Evolutionary conservation across 2,888 invertebrate genomes (phyloP).

Genomic region (Dryococelus australis): DNA sequence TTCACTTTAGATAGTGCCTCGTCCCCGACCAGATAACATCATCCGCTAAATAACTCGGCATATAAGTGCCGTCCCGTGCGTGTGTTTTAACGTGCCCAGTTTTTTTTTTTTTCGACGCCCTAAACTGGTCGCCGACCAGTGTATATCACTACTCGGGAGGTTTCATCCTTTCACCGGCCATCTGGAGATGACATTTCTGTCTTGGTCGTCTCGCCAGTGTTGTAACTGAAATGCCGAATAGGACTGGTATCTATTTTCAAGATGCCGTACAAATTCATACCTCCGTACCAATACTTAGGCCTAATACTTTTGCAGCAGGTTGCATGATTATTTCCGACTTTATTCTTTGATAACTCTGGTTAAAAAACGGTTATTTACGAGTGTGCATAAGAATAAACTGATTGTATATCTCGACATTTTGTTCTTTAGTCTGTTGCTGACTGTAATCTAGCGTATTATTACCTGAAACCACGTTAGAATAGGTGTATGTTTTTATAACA

Average conservation of each 20-base stretch:
- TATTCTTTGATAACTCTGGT: too few species aligned
- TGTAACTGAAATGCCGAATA: not conserved
- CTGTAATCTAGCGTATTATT: too few species aligned
- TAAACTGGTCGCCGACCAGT: not conserved
- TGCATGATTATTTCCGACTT: too few species aligned
- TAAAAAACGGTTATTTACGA: too few species aligned
- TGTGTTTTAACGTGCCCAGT: not conserved
- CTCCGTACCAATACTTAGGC: not conserved
- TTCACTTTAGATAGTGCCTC: not conserved
- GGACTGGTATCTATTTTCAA: not conserved
- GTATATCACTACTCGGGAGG: not conserved
- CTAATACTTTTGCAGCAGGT: too few species aligned
- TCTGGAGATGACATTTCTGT: not conserved
- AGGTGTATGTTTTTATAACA: too few species aligned
- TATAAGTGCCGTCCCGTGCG: not conserved
- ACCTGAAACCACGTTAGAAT: too few species aligned
- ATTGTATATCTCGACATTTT: too few species aligned
- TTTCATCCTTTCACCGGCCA: not conserved
- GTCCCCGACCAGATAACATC: not conserved
- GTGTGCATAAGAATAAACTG: too few species aligned
- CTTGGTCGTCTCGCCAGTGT: not conserved
- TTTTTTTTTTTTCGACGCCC: too few species aligned
- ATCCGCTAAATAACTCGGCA: not conserved
- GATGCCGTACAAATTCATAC: not conserved
- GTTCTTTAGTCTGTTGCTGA: too few species aligned